Conservation (phyloP, 2,113 vertebrate species). For the Carollia perspicillata region DNA sequence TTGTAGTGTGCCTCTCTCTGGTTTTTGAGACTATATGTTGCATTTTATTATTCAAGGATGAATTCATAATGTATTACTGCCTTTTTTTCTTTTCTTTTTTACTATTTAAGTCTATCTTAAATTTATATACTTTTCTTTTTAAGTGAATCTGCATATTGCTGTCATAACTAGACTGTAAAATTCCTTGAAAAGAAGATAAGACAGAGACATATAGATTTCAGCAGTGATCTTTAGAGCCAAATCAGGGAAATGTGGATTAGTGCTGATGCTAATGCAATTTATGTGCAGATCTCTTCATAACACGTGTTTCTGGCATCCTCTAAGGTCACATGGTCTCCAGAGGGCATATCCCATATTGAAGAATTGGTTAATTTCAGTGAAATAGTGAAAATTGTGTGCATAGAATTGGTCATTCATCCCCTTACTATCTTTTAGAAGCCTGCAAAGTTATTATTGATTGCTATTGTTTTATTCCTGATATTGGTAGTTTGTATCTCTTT, state of each 20-base stretch:
- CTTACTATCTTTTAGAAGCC: neutral
- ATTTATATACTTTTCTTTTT: neutral
- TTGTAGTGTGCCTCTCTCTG: neutral
- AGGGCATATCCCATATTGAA: neutral
- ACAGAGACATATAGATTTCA: neutral
- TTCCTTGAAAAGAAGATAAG: neutral
- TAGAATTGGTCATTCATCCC: neutral
- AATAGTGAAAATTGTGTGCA: neutral
- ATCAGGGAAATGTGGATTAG: neutral
- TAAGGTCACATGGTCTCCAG: conserved; percentile 1
- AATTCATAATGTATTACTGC: neutral
- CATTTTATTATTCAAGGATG: neutral
- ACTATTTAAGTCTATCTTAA: neutral
- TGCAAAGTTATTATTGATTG: neutral
- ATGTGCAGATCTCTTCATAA: neutral
- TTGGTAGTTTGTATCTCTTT: neutral
- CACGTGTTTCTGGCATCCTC: neutral
- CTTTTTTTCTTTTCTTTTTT: neutral
- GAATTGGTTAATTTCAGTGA: neutral
- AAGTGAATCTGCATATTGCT: neutral
- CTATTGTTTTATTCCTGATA: neutral
- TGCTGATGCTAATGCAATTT: neutral
- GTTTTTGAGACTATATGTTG: neutral
- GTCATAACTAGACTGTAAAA: neutral
- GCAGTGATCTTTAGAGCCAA: neutral